phyloP scores from a whole-genome alignment of 2,797 vertebrate species.

The Xyrichtys novacula region DNA sequence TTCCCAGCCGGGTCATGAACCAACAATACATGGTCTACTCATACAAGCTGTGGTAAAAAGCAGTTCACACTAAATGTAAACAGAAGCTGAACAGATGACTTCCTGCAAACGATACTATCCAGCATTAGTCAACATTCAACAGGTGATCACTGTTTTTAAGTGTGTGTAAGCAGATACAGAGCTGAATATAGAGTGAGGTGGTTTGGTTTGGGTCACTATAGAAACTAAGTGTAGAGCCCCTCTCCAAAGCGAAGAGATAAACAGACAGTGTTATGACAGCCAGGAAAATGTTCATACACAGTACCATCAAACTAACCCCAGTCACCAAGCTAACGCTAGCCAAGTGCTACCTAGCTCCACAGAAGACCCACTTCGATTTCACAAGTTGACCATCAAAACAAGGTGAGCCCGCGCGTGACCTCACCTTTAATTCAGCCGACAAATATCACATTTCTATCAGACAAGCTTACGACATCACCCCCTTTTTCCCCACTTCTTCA shows the following conservation, averaged over 20 bases:
- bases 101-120: not conserved
- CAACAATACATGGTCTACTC: not conserved
- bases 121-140: constrained; percentile 43
- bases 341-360: constrained; percentile 51
- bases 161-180: constrained; percentile 19
- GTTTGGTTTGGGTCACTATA: not conserved
- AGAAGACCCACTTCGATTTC: constrained; percentile 30
- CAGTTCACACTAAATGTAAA: constrained; percentile 7
- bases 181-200: constrained; percentile 7
- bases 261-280: constrained; percentile 26
- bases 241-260: constrained; percentile 8
- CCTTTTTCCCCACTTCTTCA: not conserved
- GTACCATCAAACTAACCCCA: constrained; percentile 21
- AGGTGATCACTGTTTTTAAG: constrained; percentile 43
- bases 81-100: not conserved
- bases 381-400: constrained; percentile 60
- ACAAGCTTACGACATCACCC: constrained; percentile 7
- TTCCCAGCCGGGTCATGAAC: no score
- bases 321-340: constrained; percentile 53
- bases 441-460: constrained; percentile 21
- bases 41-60: not conserved
- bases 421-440: constrained; percentile 27
- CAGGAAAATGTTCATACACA: constrained; percentile 8
- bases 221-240: not conserved
- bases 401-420: constrained; percentile 57